Percentiles rank a stretch among this genome's conserved stretches.
These are phyloP conservation scores for Calycopis cecrops DNA, from an alignment of 1,140 invertebrate genomes.

Conservation along the genomic window DNA sequence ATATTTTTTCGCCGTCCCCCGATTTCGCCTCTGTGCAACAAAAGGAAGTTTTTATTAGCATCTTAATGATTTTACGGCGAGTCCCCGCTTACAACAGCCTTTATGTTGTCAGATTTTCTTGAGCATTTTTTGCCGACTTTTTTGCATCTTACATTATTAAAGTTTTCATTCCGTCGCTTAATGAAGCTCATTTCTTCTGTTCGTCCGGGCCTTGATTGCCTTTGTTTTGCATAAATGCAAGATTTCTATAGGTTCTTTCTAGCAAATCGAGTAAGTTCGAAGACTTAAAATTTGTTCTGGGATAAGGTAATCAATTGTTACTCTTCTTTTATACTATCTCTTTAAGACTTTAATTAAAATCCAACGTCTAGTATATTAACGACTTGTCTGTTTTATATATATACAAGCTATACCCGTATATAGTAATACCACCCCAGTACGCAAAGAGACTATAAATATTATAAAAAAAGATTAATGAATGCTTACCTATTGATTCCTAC, in stretches of 20 bases:
- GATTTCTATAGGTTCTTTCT: constrained; percentile 70
- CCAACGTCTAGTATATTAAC: background rate
- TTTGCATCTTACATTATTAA: constrained; percentile 75
- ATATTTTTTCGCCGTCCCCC: constrained; percentile 66
- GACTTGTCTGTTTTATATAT: no score
- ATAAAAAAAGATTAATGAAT: no score
- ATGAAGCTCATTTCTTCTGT: constrained; percentile 75
- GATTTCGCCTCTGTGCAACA: constrained; percentile 68
- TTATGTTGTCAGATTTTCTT: constrained; percentile 75
- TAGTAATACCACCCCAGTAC: no score
- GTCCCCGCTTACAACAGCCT: constrained; percentile 73
- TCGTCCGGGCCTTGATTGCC: constrained; percentile 71
- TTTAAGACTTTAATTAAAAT: constrained; percentile 8
- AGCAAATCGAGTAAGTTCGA: constrained; percentile 60
- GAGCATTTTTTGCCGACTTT: constrained; percentile 71
- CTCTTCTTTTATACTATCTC: constrained; percentile 27
- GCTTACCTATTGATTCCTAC: no score
- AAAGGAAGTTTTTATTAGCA: constrained; percentile 76
- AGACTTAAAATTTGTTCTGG: constrained; percentile 60
- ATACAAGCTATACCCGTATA: no score
- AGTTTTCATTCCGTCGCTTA: constrained; percentile 74
- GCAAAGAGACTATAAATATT: no score
- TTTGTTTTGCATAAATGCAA: constrained; percentile 75
- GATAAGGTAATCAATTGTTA: constrained; percentile 55
- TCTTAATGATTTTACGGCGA: constrained; percentile 77